Percentiles rank a stretch among this genome's conserved stretches.
These are phyloP conservation scores for Crocuta crocuta DNA, from an alignment of 2,113 vertebrate genomes.

Conservation along the genomic window DNA sequence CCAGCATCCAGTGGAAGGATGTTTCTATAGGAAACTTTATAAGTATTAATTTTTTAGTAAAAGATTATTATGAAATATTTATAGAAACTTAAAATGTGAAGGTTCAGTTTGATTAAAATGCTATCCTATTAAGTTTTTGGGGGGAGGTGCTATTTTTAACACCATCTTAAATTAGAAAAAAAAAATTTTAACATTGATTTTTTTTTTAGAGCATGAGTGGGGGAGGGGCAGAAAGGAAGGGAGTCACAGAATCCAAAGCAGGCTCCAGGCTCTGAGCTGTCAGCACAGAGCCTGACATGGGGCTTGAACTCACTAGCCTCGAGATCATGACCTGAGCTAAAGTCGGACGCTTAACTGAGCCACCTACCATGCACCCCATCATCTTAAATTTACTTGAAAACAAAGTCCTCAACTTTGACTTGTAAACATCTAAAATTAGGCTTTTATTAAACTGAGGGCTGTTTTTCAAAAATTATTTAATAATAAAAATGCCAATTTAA, in stretches of 20 bases:
- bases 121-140: constrained; percentile 13
- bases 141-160: constrained; percentile 24
- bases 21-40: neutral
- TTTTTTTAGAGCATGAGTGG: too few relatives aligned
- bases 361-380: neutral
- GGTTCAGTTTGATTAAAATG: constrained; percentile 16
- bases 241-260: too few relatives aligned
- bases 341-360: too few relatives aligned
- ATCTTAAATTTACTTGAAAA: constrained; percentile 23
- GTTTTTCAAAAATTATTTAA: constrained; percentile 22
- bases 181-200: too few relatives aligned
- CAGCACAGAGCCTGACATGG: too few relatives aligned
- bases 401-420: neutral
- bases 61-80: constrained; percentile 20
- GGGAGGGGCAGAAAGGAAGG: too few relatives aligned
- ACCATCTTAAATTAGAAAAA: neutral
- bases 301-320: too few relatives aligned
- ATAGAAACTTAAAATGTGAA: neutral
- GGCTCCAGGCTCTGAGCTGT: too few relatives aligned
- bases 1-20: neutral
- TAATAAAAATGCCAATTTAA: constrained; percentile 9
- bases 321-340: too few relatives aligned
- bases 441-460: neutral
- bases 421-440: neutral
- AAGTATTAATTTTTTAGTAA: constrained; percentile 24